A percentile compares a stretch with the other conserved stretches of the same genome.
These are phyloP conservation scores for Porites divaricata DNA, from an alignment of 92 coral and sea anemone species.

Conservation along the genomic window DNA sequence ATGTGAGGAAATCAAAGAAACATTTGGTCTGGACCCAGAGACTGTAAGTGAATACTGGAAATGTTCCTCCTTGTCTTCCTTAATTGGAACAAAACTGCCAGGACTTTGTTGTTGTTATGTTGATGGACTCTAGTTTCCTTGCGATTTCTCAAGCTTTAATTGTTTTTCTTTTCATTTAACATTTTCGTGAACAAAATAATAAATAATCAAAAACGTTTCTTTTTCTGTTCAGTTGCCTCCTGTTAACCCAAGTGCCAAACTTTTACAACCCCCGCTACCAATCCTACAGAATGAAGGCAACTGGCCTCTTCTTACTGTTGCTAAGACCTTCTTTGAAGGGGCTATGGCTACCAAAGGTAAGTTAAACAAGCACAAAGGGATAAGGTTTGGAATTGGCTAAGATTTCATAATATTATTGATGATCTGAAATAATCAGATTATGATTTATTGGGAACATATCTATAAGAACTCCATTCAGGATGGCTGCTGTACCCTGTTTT, in stretches of 20 bases:
- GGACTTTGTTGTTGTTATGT: not conserved
- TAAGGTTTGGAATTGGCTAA: too few relatives aligned
- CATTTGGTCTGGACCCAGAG: conserved; percentile 84
- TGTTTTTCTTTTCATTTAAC: not conserved
- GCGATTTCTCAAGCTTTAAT: not conserved
- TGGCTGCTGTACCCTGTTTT: too few relatives aligned
- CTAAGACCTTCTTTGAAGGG: conserved; percentile 98
- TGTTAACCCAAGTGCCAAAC: conserved; percentile 84
- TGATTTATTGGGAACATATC: too few relatives aligned
- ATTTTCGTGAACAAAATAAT: not conserved
- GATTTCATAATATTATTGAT: too few relatives aligned
- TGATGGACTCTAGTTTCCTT: not conserved
- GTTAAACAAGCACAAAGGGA: not conserved
- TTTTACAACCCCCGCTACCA: conserved; percentile 91
- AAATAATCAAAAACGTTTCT: too few relatives aligned
- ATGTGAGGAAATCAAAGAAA: conserved; percentile 80
- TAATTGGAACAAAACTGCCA: not conserved
- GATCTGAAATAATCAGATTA: too few relatives aligned
- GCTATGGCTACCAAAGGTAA: conserved; percentile 95
- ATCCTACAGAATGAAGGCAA: conserved; percentile 95
- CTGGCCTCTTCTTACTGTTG: conserved; percentile 97
- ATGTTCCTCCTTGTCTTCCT: not conserved
- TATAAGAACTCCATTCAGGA: too few relatives aligned
- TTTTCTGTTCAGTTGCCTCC: conserved; percentile 70
- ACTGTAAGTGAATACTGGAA: conserved; percentile 53